phyloP scores from a whole-genome alignment of 2,113 vertebrate genomes.

The Neopipo cinnamomea region DNA sequence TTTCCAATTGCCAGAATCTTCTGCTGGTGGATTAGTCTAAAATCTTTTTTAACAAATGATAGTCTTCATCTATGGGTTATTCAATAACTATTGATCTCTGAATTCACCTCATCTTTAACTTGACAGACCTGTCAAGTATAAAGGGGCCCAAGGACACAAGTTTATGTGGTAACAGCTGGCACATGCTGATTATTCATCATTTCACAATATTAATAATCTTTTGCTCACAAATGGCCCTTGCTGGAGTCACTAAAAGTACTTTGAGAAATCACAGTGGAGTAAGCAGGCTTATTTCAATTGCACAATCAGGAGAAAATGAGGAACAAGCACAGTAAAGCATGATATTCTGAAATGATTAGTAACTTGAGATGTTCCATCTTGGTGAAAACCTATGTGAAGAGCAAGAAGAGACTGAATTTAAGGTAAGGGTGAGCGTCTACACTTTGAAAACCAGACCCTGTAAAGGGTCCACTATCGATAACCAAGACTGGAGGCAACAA shows the following conservation, averaged over 20 bases:
- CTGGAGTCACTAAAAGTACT: background rate
- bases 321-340: background rate
- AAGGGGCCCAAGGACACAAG: background rate
- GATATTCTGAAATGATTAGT: background rate
- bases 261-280: constrained; percentile 19
- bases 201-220: constrained; percentile 50
- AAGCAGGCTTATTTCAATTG: constrained; percentile 30
- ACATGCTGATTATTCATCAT: background rate
- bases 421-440: background rate
- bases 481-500: background rate
- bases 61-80: background rate
- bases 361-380: background rate
- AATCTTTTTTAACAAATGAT: background rate
- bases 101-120: background rate
- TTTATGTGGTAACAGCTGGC: constrained; percentile 24
- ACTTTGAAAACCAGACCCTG: background rate
- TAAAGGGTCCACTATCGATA: background rate
- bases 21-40: background rate
- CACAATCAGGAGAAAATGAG: constrained; percentile 12
- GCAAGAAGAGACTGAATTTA: background rate
- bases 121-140: background rate
- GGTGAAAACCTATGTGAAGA: background rate
- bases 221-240: background rate
- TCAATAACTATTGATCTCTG: background rate
- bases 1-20: background rate